These are phyloP conservation scores for Bombus difficillimus DNA, from an alignment of 1,140 invertebrate genomes.

Conservation along the genomic window DNA sequence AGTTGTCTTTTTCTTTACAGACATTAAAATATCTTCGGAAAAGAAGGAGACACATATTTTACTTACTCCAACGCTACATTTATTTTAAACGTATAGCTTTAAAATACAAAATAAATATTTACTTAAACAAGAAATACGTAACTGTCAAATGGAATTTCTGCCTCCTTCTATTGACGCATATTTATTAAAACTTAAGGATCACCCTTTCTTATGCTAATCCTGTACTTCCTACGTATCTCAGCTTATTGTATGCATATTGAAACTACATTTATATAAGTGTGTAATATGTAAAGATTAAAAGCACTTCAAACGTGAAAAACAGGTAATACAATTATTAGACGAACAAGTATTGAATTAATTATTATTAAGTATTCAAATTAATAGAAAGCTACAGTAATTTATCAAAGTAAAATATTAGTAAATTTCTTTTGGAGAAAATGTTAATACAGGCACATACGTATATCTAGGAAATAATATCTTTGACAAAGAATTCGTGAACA, in stretches of 20 bases:
- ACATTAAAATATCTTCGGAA: background rate
- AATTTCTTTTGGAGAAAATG: background rate
- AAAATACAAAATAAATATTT: background rate
- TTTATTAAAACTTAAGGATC: conserved; percentile 21
- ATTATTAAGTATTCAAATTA: background rate
- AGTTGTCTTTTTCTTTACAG: too few relatives aligned
- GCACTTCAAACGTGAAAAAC: background rate
- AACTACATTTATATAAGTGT: background rate
- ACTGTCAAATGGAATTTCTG: background rate
- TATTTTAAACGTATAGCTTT: background rate
- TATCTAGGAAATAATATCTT: background rate
- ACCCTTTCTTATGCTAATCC: conserved; percentile 27
- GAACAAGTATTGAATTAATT: background rate
- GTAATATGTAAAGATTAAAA: conserved; percentile 7
- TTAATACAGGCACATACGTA: background rate
- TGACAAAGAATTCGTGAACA: conserved; percentile 23
- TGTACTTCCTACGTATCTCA: background rate
- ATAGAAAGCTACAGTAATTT: background rate
- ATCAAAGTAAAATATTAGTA: background rate
- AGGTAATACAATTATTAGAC: too few relatives aligned
- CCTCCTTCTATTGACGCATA: background rate
- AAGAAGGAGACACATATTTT: background rate
- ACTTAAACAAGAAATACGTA: background rate
- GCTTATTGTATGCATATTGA: conserved; percentile 3
- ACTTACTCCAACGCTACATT: background rate